Evolutionary conservation across 2,888 invertebrate genomes (phyloP).

Genomic region (Lasioglossum zephyrum): DNA sequence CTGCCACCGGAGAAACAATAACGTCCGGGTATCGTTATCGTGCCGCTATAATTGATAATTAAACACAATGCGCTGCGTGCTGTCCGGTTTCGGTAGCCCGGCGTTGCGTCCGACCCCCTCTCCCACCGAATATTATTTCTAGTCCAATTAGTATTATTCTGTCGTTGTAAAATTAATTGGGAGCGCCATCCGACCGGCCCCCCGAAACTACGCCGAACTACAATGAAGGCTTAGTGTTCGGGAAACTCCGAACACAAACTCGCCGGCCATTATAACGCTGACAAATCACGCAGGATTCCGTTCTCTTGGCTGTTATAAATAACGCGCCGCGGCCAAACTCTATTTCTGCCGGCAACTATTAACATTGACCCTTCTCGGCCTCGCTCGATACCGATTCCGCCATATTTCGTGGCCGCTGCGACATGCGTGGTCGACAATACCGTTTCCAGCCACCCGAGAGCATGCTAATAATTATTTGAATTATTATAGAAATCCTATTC

Average conservation of each 20-base stretch:
- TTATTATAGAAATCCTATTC: not conserved
- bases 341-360: not conserved
- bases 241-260: not conserved
- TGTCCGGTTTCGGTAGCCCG: not conserved
- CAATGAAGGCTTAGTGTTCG: not conserved
- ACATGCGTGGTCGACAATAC: not conserved
- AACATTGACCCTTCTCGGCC: not conserved
- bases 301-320: constrained; percentile 18
- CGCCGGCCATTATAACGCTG: constrained; percentile 1
- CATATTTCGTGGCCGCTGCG: constrained; percentile 1
- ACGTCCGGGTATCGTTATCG: constrained; percentile 45
- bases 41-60: constrained; percentile 53
- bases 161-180: constrained; percentile 54
- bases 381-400: not conserved
- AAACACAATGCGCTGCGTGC: constrained; percentile 35
- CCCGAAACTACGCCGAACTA: constrained; percentile 3
- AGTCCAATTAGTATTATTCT: constrained; percentile 48
- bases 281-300: constrained; percentile 10
- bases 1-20: constrained; percentile 48
- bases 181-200: not conserved
- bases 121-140: constrained; percentile 43
- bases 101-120: not conserved
- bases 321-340: constrained; percentile 1
- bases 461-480: not conserved
- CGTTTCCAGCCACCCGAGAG: not conserved